These are phyloP conservation scores for Molossus alvarezi DNA, from an alignment of 2,797 vertebrate species.

Conservation along the genomic window DNA sequence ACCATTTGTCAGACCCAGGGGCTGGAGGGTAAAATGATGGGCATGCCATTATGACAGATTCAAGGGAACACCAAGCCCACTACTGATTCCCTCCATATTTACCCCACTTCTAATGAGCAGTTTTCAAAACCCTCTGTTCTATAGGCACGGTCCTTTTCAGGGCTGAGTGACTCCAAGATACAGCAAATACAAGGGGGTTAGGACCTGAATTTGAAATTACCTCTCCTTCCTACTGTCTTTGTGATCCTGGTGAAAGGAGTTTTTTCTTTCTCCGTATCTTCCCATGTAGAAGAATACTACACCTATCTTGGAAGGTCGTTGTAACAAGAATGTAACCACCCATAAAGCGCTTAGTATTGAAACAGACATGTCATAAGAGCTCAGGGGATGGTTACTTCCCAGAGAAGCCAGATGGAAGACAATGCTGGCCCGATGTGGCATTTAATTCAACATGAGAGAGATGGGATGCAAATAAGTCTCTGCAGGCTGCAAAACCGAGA, in stretches of 20 bases:
- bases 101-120: background rate
- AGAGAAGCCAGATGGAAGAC: conserved; percentile 14
- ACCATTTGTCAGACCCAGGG: background rate
- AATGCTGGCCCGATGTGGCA: background rate
- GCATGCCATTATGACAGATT: background rate
- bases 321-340: background rate
- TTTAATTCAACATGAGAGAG: background rate
- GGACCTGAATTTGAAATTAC: background rate
- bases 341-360: background rate
- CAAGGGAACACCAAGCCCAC: background rate
- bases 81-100: background rate
- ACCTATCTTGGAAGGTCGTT: background rate
- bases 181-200: background rate
- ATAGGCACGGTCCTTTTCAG: background rate
- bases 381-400: background rate
- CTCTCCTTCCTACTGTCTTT: background rate
- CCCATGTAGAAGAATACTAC: background rate
- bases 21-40: background rate
- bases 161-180: background rate
- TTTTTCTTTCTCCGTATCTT: background rate
- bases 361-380: background rate
- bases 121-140: background rate
- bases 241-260: background rate
- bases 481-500: background rate
- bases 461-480: background rate